Evolutionary conservation across 1,140 invertebrate species (phyloP), one percentile per base, ranked within the genome.

Genomic region (Bombus pyrosoma): DNA sequence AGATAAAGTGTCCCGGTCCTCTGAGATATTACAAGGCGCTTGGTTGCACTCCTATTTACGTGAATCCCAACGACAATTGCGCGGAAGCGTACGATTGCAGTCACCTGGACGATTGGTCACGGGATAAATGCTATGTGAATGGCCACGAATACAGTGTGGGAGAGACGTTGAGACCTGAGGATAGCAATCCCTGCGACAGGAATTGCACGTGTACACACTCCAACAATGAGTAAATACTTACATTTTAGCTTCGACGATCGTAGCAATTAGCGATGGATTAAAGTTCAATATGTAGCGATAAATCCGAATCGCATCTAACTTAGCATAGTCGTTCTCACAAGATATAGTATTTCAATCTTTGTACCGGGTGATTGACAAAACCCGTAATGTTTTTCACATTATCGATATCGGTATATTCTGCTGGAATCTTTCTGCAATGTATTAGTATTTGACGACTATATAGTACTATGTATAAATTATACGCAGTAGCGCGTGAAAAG

Each of bases 81-180:
- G 47, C 47, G 5, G 47, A 22, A 53, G 47, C 47, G 5, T 53
- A 53, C 47, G 18, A 91, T 13, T 53, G 47, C 47, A 53, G 47
- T 22, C 47, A 53, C 47, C 15, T 93, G 22, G 57, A 73, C 1
- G 28, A 18, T 0, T 85, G 82, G 83, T 79, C 86, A 8, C 37
- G 15, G 3, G 12, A 88, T 3, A 91, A 92, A 28, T 93, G 91
- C 73, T 90, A 93, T 37, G 72, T 83, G n/a, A 92, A 93, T 47
- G 86, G 75, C 0, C 59, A 87, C 1, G 85, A 66, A n/a, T 93
- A 92, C 37, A n/a, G 15, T 1, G 25, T 91, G 1, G 86, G 86
- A 0, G 89, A 93, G 5, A 3, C 6, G 3, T 64, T 93, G 12
- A 91, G 15, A 32, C 15, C 76, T 0, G 88, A 92, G 47, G 92